A percentile compares a stretch with the other conserved stretches of the same genome.
phyloP scores from a whole-genome alignment of 2,888 invertebrate species.

The Glyphotaelius pellucidus region DNA sequence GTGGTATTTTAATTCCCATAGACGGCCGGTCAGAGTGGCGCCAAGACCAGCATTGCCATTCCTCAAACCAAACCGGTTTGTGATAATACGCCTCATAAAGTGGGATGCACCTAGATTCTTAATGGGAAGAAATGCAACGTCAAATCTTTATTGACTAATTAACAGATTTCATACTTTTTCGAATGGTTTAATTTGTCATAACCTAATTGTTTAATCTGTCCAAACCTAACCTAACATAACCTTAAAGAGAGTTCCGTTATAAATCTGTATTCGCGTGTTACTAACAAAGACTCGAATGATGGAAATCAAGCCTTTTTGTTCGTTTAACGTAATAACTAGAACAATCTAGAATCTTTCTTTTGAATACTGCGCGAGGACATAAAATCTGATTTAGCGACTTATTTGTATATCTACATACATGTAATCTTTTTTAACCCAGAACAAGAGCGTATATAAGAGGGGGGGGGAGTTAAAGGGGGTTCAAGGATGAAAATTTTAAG shows the following conservation, averaged over 20 bases:
- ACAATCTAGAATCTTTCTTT: no score
- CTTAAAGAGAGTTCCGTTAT: background rate
- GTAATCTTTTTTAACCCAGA: no score
- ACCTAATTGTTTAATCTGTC: no score
- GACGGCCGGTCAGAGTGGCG: conserved; percentile 34
- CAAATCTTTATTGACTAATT: background rate
- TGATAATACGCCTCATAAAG: background rate
- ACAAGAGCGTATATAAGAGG: no score
- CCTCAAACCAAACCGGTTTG: background rate
- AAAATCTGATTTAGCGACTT: no score
- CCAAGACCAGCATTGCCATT: conserved; percentile 26
- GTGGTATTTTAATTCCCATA: conserved; percentile 58
- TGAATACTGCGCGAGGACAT: no score
- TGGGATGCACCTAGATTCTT: conserved; percentile 21
- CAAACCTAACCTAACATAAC: background rate
- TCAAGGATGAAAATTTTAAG: no score
- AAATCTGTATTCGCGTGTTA: background rate
- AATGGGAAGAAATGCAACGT: background rate
- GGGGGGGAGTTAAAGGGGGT: no score
- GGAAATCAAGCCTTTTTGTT: no score
- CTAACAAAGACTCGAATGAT: no score
- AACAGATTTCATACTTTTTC: background rate
- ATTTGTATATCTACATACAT: no score
- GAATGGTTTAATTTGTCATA: background rate
- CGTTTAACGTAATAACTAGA: no score